Percentiles rank a stretch among this genome's conserved stretches.
phyloP scores from a whole-genome alignment of 1,140 invertebrate genomes.

The Sipha flava region DNA sequence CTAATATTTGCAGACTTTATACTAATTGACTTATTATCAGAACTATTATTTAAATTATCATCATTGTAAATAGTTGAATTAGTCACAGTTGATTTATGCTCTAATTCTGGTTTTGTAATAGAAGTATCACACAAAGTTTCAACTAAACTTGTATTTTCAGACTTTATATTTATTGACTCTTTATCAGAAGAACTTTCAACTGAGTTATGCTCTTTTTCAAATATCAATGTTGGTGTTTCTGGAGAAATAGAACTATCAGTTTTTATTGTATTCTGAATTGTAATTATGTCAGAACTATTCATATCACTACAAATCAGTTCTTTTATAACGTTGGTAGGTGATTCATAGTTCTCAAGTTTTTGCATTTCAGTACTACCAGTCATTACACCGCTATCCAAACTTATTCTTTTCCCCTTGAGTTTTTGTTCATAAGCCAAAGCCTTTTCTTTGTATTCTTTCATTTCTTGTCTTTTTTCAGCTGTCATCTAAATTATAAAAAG shows the following conservation, averaged over 20 bases:
- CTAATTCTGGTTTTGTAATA: background rate
- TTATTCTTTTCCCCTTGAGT: slow-evolving; percentile 14
- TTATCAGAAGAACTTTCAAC: background rate
- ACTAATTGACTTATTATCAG: no score
- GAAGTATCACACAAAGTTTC: background rate
- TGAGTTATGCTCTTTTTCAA: background rate
- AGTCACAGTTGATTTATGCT: background rate
- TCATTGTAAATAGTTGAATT: background rate
- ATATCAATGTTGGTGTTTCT: background rate
- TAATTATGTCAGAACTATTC: background rate
- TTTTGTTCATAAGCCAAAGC: slow-evolving; percentile 14
- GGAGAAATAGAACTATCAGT: background rate
- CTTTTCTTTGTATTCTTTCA: slow-evolving; percentile 19
- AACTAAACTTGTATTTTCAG: background rate
- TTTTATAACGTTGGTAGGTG: background rate
- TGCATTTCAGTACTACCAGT: slow-evolving; percentile 19
- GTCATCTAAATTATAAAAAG: slow-evolving; percentile 10
- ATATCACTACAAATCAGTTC: background rate
- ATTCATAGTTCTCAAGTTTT: slow-evolving; percentile 11
- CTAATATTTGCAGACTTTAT: no score
- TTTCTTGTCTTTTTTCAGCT: slow-evolving; percentile 11
- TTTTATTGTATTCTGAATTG: background rate
- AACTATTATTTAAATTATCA: no score
- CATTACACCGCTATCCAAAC: slow-evolving; percentile 27
- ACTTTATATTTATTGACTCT: background rate